phyloP scores from a whole-genome alignment of 2,797 vertebrate genomes.

The Molothrus ater region DNA sequence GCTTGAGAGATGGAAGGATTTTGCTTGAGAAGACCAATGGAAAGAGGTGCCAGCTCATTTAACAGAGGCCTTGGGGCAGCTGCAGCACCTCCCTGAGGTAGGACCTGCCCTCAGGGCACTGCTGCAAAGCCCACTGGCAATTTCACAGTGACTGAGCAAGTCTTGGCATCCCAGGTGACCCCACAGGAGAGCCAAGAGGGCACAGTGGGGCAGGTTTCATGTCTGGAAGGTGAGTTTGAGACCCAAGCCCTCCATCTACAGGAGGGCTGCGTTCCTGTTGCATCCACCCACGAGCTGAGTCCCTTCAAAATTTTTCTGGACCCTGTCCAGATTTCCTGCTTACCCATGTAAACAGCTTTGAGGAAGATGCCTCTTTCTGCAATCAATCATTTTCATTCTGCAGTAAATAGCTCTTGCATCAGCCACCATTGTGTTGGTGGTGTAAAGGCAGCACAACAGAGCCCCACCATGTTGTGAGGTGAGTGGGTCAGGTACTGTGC shows the following conservation, averaged over 20 bases:
- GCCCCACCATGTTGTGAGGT: not conserved
- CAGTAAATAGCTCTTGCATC: not conserved
- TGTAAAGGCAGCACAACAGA: not conserved
- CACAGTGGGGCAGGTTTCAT: not conserved
- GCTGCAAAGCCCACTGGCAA: not conserved
- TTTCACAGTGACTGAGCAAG: not conserved
- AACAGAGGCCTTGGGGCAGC: not conserved
- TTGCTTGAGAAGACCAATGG: not conserved
- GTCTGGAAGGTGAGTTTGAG: not conserved
- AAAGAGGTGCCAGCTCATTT: not conserved
- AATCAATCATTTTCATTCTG: not conserved
- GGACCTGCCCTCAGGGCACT: not conserved
- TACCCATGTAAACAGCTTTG: not conserved
- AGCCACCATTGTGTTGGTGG: not conserved
- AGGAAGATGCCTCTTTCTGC: not conserved
- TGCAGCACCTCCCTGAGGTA: not conserved
- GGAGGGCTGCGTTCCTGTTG: not conserved
- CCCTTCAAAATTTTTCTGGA: not conserved
- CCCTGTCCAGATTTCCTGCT: not conserved
- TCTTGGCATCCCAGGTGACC: not conserved
- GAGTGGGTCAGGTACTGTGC: not conserved
- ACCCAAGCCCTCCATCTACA: not conserved
- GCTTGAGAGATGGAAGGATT: not conserved
- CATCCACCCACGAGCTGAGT: not conserved
- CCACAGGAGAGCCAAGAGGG: not conserved